Percentiles rank a stretch among this genome's conserved stretches.
Conservation (phyloP, 2,888 invertebrate genomes). For the Prionchulus punctatus region DNA sequence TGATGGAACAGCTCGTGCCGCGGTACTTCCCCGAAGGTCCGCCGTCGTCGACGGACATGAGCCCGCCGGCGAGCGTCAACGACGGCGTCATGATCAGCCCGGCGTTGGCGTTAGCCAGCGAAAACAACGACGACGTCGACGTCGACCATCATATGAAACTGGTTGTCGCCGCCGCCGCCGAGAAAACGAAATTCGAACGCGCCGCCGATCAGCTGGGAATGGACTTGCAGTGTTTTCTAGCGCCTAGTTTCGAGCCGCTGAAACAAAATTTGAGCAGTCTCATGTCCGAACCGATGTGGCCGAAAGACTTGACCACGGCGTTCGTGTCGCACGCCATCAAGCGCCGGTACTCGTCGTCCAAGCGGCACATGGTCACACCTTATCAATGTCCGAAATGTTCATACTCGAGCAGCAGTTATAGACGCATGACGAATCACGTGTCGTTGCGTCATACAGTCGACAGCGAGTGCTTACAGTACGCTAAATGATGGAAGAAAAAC, state of each 20-base stretch:
- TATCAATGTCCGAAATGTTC: not conserved
- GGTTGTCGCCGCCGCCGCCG: not conserved
- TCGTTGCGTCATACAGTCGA: not conserved
- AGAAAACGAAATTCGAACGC: not conserved
- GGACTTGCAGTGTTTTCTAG: too few relatives aligned
- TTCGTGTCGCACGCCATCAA: not conserved
- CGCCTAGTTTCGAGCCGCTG: too few relatives aligned
- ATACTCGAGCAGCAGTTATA: not conserved
- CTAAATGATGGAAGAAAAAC: not conserved
- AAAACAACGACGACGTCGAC: not conserved
- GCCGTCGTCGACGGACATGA: not conserved
- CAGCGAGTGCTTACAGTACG: not conserved
- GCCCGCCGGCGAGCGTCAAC: not conserved
- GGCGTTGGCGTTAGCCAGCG: not conserved
- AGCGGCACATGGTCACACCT: not conserved
- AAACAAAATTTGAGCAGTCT: too few relatives aligned
- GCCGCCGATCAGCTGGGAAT: not conserved
- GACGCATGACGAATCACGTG: not conserved
- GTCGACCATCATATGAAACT: not conserved
- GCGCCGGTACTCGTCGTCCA: not conserved
- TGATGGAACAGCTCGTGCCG: not conserved
- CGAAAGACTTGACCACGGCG: not conserved
- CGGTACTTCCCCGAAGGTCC: constrained; percentile 1
- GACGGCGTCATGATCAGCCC: not conserved
- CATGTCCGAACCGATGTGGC: too few relatives aligned